Evolutionary conservation across 2,888 invertebrate genomes (phyloP).

Genomic region (Byasa hedistus): DNA sequence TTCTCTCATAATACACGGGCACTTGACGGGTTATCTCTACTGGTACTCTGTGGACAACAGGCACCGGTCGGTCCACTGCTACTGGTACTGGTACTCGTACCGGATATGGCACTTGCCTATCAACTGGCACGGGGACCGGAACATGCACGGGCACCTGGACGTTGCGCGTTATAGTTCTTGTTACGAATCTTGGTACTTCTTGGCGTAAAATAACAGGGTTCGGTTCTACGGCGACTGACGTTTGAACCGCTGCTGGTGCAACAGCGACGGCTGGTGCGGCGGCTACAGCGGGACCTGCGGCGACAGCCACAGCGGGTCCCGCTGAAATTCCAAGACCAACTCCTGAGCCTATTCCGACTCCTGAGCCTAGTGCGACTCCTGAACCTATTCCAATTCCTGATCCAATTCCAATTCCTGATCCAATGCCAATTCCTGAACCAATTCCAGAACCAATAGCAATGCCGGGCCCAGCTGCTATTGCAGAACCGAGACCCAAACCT

Average conservation of each 20-base stretch:
- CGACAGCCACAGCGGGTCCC: slow-evolving; percentile 36
- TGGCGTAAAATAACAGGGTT: slow-evolving; percentile 71
- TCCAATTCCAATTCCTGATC: slow-evolving; percentile 28
- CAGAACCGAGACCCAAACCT: slow-evolving; percentile 20
- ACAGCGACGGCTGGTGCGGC: slow-evolving; percentile 9
- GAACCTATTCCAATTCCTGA: slow-evolving; percentile 4
- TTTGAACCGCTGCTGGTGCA: slow-evolving; percentile 53
- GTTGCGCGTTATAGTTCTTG: slow-evolving; percentile 68
- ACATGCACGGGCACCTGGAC: slow-evolving; percentile 63
- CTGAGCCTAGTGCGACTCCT: slow-evolving; percentile 30
- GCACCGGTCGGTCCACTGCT: slow-evolving; percentile 74
- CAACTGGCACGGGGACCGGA: slow-evolving; percentile 54
- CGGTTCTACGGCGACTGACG: slow-evolving; percentile 63
- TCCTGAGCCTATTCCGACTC: slow-evolving; percentile 23
- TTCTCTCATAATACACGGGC: slow-evolving; percentile 72
- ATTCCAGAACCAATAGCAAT: slow-evolving; percentile 27
- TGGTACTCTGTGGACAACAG: slow-evolving; percentile 75
- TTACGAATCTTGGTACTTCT: slow-evolving; percentile 69
- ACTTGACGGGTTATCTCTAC: slow-evolving; percentile 74
- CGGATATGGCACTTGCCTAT: slow-evolving; percentile 71
- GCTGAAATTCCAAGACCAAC: slow-evolving; percentile 28
- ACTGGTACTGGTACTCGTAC: slow-evolving; percentile 77
- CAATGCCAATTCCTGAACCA: slow-evolving; percentile 26
- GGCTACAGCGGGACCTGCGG: slow-evolving; percentile 32
- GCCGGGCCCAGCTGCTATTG: slow-evolving; percentile 21